Percentiles rank a stretch among this genome's conserved stretches.
These are phyloP conservation scores for Mastomys coucha DNA, from an alignment of 2,113 vertebrate species.

Conservation along the genomic window DNA sequence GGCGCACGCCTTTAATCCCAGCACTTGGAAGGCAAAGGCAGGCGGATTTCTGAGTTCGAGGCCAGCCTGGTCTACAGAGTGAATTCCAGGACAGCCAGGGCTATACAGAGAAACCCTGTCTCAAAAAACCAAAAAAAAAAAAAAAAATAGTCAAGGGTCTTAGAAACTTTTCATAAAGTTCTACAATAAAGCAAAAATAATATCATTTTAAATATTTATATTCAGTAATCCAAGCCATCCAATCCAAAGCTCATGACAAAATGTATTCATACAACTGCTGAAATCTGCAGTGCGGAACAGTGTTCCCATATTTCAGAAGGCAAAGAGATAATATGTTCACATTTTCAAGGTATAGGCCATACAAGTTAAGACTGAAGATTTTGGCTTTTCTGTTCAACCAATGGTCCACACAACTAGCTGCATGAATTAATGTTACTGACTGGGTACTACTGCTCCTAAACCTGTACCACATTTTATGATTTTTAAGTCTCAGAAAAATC, in stretches of 20 bases:
- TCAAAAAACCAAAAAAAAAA: too few relatives aligned
- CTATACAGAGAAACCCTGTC: too few relatives aligned
- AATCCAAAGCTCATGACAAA: slow-evolving; percentile 8
- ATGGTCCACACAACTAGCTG: background rate
- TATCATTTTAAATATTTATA: background rate
- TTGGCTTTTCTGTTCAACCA: background rate
- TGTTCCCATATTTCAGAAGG: background rate
- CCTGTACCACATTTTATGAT: slow-evolving; percentile 7
- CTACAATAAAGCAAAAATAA: background rate
- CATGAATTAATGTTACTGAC: slow-evolving; percentile 1
- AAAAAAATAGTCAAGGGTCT: background rate
- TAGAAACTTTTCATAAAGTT: background rate
- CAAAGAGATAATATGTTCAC: background rate
- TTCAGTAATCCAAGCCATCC: background rate
- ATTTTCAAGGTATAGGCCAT: slow-evolving; percentile 41
- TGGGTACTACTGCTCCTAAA: slow-evolving; percentile 9
- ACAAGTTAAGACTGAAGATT: slow-evolving; percentile 21
- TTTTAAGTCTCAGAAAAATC: slow-evolving; percentile 58
- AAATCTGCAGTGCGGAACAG: background rate
- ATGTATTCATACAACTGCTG: background rate
- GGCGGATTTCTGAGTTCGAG: too few relatives aligned
- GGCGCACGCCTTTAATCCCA: too few relatives aligned
- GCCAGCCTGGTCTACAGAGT: too few relatives aligned
- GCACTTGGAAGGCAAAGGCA: too few relatives aligned
- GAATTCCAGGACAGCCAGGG: too few relatives aligned